Evolutionary conservation across 1,140 invertebrate genomes (phyloP).

Genomic region (Ctenoplectra terminalis): DNA sequence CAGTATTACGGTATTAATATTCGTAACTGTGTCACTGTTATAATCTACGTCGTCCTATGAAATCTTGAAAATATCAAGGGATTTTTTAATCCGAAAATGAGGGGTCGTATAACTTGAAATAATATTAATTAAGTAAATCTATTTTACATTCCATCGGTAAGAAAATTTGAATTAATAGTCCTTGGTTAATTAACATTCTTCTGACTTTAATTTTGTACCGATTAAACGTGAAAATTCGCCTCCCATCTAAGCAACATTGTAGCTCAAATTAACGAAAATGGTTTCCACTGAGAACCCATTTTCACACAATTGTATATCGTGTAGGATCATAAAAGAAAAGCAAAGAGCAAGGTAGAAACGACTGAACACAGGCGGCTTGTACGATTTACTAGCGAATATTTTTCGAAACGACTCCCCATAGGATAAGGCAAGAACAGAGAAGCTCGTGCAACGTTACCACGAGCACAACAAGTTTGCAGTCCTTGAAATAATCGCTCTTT

Average conservation of each 20-base stretch:
- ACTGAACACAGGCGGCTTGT: not conserved
- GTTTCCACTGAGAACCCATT: not conserved
- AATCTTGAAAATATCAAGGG: not conserved
- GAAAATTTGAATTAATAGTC: too few relatives aligned
- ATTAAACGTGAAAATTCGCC: not conserved
- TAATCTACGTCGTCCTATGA: not conserved
- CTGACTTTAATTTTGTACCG: not conserved
- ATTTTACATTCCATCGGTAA: too few relatives aligned
- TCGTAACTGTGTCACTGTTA: not conserved
- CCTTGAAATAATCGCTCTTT: slow-evolving; percentile 56
- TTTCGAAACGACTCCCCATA: slow-evolving; percentile 4
- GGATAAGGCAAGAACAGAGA: slow-evolving; percentile 16
- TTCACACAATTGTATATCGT: not conserved
- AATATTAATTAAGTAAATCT: too few relatives aligned
- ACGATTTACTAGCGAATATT: slow-evolving; percentile 8
- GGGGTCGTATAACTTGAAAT: too few relatives aligned
- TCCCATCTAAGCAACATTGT: not conserved
- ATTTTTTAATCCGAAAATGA: not conserved
- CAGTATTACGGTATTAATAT: slow-evolving; percentile 3
- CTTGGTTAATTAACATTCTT: not conserved
- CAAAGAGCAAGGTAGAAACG: not conserved
- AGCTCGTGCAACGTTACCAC: slow-evolving; percentile 12
- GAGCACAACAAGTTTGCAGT: slow-evolving; percentile 47
- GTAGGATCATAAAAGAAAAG: not conserved
- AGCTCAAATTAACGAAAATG: not conserved